Base-by-base conservation (phyloP, 1,140 invertebrate species). In the Tachypleus tridentatus region DNA sequence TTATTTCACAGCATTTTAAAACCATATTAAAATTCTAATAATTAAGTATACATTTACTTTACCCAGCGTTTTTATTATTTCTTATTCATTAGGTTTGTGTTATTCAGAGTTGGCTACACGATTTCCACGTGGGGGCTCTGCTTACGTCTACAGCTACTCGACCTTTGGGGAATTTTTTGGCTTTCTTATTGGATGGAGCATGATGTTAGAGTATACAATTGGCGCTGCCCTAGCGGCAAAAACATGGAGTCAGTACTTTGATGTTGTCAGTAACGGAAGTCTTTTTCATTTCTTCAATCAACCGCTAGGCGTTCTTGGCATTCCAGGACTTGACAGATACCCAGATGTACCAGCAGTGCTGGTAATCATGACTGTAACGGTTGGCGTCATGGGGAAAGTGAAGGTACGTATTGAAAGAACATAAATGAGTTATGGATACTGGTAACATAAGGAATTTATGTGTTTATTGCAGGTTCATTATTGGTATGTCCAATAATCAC, bases 161-260 rank as follows among this genome's bases (percentile, higher is more conserved):
- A 78, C 77, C 5, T 74, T 77, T 4, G 79, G 79, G 6, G 79
- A 81, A 69, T 70, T 80, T 0, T 64, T 54, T 6, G 79, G 78
- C 4, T 80, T 80, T 71, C 69, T 81, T 5, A 76, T 81, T 66
- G 79, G 78, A 4, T 80, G 79, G 79, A 77, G 78, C 67, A 73
- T 80, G 10, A 74, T 80, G 11, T 65, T 80, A n/a, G 78, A 79
- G 71, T 79, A 64, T 51, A 4, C 5, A 11, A 49, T 64, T 6
- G 63, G 61, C 56, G 64, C 62, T 9, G 66, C 69, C 1, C 51
- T 70, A 9, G 69, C 69, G 5, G 61, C 61, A 3, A 70, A 70
- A 51, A 64, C 66, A 4, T 70, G 63, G 11, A 63, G 64, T 11
- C 64, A 65, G 47, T 68, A 70, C 59, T 5, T 68, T 4, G 66